Percentiles rank a stretch among this genome's conserved stretches.
Evolutionary conservation across 2,113 vertebrate genomes (phyloP).

Genomic region (Seriola rivoliana): DNA sequence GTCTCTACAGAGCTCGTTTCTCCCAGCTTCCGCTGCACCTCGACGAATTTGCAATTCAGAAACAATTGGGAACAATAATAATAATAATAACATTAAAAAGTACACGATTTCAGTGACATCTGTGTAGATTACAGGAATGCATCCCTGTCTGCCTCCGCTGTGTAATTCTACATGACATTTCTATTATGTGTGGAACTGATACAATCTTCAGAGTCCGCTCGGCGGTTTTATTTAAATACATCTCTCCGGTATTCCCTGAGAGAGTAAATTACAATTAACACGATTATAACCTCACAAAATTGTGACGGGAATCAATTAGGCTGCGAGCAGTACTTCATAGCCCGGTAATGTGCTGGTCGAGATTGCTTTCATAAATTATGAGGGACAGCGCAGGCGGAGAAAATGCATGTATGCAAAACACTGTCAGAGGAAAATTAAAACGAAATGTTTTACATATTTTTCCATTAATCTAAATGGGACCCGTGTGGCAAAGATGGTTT

Average conservation of each 20-base stretch:
- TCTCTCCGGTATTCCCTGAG: slow-evolving; percentile 85
- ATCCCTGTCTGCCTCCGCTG: slow-evolving; percentile 60
- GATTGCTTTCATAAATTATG: slow-evolving; percentile 93
- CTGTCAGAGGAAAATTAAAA: slow-evolving; percentile 88
- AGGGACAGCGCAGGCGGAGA: slow-evolving; percentile 83
- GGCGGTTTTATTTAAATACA: slow-evolving; percentile 86
- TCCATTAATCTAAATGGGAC: slow-evolving; percentile 95
- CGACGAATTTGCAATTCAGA: slow-evolving; percentile 5
- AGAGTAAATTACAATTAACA: slow-evolving; percentile 92
- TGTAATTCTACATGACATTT: slow-evolving; percentile 84
- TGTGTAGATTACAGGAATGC: slow-evolving; percentile 65
- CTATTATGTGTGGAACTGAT: slow-evolving; percentile 82
- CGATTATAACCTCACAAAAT: slow-evolving; percentile 93
- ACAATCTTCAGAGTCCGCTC: slow-evolving; percentile 77
- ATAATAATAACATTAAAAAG: not conserved
- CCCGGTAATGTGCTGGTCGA: slow-evolving; percentile 81
- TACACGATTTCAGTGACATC: slow-evolving; percentile 46
- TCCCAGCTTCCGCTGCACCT: not conserved
- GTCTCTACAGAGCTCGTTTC: not conserved
- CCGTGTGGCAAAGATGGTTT: slow-evolving; percentile 89
- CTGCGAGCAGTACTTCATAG: slow-evolving; percentile 85
- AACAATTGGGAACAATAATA: not conserved
- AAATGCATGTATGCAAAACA: slow-evolving; percentile 87
- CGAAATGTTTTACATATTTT: slow-evolving; percentile 92
- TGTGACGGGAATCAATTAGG: slow-evolving; percentile 96